Percentiles rank a stretch among this genome's conserved stretches.
phyloP scores from a whole-genome alignment of 2,888 invertebrate species.

The Hyposoter didymator region DNA sequence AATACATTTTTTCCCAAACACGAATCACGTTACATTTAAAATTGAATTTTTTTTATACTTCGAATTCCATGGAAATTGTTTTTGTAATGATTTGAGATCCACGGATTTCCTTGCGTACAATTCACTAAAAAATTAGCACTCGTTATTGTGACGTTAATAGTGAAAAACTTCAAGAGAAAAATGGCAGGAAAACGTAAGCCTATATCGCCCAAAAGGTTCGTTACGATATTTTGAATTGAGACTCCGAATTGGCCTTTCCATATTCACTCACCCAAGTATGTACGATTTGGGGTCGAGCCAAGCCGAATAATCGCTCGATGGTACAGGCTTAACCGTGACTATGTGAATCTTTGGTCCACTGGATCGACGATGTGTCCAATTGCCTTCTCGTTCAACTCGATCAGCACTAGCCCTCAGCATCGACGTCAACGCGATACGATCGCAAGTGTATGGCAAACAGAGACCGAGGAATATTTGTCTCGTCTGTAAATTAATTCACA shows the following conservation, averaged over 20 bases:
- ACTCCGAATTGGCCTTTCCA: not conserved
- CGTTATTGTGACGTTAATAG: no score
- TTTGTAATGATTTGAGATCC: not conserved
- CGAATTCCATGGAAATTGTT: not conserved
- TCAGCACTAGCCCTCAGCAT: slow-evolving; percentile 81
- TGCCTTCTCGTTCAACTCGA: slow-evolving; percentile 82
- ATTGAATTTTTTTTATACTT: not conserved
- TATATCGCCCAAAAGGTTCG: no score
- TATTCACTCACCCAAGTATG: slow-evolving; percentile 87
- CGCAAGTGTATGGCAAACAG: slow-evolving; percentile 90
- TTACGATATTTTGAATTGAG: not conserved
- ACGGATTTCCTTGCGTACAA: not conserved
- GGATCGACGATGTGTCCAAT: slow-evolving; percentile 85
- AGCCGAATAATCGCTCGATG: slow-evolving; percentile 88
- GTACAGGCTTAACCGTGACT: slow-evolving; percentile 88
- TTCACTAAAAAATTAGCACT: not conserved
- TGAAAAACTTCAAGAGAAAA: no score
- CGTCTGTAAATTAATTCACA: slow-evolving; percentile 85
- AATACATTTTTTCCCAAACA: not conserved
- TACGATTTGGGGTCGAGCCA: slow-evolving; percentile 89
- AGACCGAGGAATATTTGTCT: slow-evolving; percentile 90
- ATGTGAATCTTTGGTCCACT: slow-evolving; percentile 86
- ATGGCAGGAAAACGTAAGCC: not conserved
- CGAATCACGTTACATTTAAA: not conserved
- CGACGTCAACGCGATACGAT: slow-evolving; percentile 80